Conservation (phyloP, 2,113 vertebrate species). For the Bubo scandiacus region DNA sequence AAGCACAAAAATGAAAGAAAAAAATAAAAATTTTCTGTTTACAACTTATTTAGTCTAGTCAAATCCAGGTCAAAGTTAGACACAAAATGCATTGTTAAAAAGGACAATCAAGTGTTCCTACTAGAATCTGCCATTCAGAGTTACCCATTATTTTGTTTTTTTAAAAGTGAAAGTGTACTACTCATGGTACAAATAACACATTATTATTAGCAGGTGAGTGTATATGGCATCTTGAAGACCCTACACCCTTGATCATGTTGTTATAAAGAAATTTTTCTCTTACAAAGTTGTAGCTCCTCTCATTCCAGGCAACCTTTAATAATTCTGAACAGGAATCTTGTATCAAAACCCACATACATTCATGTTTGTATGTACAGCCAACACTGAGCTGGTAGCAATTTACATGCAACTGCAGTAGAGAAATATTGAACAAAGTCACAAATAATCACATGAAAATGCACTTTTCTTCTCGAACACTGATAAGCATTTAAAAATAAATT, state of each 20-base stretch:
- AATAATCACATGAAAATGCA: neutral
- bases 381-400: neutral
- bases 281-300: neutral
- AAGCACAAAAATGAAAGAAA: neutral
- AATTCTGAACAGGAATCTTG: neutral
- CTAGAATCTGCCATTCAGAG: neutral
- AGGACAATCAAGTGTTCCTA: neutral
- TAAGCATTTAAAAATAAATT: neutral
- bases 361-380: neutral
- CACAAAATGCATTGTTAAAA: neutral
- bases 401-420: neutral
- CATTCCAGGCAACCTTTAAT: neutral
- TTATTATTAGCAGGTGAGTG: neutral
- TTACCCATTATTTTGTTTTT: neutral
- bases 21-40: neutral
- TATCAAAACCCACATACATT: neutral
- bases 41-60: neutral
- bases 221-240: neutral
- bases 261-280: neutral
- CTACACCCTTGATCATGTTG: fast-evolving
- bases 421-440: neutral
- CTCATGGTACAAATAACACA: neutral
- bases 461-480: neutral
- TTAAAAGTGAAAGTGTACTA: neutral
- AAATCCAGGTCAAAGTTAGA: neutral